Percentiles rank a stretch among this genome's conserved stretches.
Evolutionary conservation across 2,113 vertebrate species (phyloP).

Genomic region (Dolichallabes microphthalmus): DNA sequence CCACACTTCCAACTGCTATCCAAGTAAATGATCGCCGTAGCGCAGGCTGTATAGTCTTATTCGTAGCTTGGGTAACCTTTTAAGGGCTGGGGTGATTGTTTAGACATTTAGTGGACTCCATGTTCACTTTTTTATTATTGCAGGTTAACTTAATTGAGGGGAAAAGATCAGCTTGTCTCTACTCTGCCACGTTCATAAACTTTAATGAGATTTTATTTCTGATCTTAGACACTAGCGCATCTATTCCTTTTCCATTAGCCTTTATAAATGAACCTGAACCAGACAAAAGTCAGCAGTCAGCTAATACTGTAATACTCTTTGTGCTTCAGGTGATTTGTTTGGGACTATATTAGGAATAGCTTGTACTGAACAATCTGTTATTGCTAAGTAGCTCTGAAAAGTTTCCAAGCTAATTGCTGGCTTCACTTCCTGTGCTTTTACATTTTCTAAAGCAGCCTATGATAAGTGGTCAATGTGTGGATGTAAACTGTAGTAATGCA

Average conservation of each 20-base stretch:
- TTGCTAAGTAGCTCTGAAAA: background rate
- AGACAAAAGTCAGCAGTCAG: background rate
- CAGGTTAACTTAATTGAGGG: background rate
- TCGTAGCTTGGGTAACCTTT: background rate
- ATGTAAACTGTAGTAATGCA: slow-evolving; percentile 16
- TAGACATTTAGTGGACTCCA: background rate
- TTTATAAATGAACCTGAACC: slow-evolving; percentile 8
- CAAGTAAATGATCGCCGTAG: background rate
- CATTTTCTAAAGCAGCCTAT: background rate
- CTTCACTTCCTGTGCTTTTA: background rate
- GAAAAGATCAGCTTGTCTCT: background rate
- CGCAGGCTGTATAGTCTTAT: background rate
- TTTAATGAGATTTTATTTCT: background rate
- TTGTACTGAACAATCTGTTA: background rate
- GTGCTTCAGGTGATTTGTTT: background rate
- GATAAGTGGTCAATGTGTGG: slow-evolving; percentile 14
- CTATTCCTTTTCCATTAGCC: background rate
- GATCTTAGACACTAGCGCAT: background rate
- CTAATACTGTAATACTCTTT: background rate
- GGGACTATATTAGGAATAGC: background rate
- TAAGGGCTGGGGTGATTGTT: background rate
- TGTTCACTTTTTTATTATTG: background rate
- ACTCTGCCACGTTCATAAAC: too few relatives aligned
- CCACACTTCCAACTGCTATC: background rate
- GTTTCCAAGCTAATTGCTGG: background rate